phyloP scores from a whole-genome alignment of 1,140 invertebrate genomes.

The Lamellibrachia luymesi region DNA sequence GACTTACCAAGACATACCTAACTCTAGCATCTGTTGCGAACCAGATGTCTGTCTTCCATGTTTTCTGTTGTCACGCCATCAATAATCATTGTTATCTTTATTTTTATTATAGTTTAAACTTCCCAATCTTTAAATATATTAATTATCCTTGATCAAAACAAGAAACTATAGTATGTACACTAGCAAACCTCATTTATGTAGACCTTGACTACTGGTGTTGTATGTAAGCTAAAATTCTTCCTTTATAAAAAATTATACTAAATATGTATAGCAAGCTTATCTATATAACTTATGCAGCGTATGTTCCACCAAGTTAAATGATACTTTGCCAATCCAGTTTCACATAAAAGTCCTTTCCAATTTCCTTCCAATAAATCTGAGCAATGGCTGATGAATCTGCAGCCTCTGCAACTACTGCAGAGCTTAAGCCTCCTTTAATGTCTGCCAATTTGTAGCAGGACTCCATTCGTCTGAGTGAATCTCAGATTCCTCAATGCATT shows the following conservation, averaged over 20 bases:
- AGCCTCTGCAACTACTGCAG: not conserved
- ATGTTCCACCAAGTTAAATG: no score
- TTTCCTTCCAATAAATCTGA: not conserved
- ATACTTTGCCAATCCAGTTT: not conserved
- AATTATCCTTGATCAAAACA: not conserved
- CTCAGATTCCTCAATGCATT: not conserved
- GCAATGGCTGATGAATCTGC: not conserved
- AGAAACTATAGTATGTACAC: not conserved
- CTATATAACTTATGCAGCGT: no score
- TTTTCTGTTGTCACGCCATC: no score
- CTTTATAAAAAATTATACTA: no score
- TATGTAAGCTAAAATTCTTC: no score
- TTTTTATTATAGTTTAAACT: not conserved
- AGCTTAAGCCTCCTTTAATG: not conserved
- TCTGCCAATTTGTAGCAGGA: not conserved
- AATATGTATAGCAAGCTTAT: no score
- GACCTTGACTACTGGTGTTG: no score
- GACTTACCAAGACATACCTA: not conserved
- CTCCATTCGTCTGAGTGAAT: not conserved
- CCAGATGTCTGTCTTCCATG: no score
- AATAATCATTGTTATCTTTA: not conserved
- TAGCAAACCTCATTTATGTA: no score
- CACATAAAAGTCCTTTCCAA: not conserved
- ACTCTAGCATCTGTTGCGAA: not conserved
- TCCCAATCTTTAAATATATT: not conserved